Percentiles rank a stretch among this genome's conserved stretches.
These are phyloP conservation scores for Pseudanteris insignis DNA, from an alignment of 2,888 invertebrate species.

Conservation along the genomic window DNA sequence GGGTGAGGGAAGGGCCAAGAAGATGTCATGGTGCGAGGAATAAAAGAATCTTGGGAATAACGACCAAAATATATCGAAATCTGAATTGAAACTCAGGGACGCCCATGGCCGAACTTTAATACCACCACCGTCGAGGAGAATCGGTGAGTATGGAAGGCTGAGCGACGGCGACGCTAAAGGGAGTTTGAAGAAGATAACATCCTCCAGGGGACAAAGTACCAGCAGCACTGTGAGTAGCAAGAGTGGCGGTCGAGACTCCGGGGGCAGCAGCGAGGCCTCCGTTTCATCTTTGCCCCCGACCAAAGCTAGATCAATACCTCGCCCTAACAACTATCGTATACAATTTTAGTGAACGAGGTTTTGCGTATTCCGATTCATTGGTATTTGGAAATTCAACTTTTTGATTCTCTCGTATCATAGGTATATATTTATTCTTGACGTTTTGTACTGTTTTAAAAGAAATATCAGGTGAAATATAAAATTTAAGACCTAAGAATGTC, in stretches of 20 bases:
- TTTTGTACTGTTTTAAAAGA: too few relatives aligned
- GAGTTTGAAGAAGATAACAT: conserved; percentile 53
- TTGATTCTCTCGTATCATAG: too few relatives aligned
- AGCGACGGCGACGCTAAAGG: conserved; percentile 68
- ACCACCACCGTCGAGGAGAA: conserved; percentile 69
- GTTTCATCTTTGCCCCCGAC: conserved; percentile 73
- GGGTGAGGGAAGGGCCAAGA: too few relatives aligned
- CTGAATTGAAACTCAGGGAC: conserved; percentile 64
- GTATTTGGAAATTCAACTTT: too few relatives aligned
- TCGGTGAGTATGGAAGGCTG: conserved; percentile 71
- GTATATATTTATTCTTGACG: too few relatives aligned
- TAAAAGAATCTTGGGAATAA: too few relatives aligned
- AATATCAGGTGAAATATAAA: too few relatives aligned
- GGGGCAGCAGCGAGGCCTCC: conserved; percentile 70
- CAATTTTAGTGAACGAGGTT: conserved; percentile 70
- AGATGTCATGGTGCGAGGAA: too few relatives aligned
- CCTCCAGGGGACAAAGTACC: conserved; percentile 60
- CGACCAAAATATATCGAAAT: too few relatives aligned
- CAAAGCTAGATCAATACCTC: conserved; percentile 72
- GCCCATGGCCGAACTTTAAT: conserved; percentile 69
- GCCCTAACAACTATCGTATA: conserved; percentile 77
- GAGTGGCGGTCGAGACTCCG: conserved; percentile 69
- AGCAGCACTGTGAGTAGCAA: conserved; percentile 65
- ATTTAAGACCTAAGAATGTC: too few relatives aligned
- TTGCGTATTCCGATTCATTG: conserved; percentile 35